These are phyloP conservation scores for Dilophus febrilis DNA, from an alignment of 2,888 invertebrate genomes.

Conservation along the genomic window DNA sequence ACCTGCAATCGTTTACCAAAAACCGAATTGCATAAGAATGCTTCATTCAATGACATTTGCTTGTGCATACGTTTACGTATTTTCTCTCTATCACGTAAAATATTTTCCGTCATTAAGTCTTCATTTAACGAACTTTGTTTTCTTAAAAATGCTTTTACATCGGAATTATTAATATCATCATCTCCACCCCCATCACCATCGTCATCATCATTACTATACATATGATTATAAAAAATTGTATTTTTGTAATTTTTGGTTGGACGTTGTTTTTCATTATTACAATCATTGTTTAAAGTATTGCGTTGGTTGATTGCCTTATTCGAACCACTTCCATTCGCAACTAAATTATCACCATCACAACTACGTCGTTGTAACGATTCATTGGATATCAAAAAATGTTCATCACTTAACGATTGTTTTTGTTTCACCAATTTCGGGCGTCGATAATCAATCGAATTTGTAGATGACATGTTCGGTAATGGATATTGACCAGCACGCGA, in stretches of 20 bases:
- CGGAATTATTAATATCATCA: conserved; percentile 2
- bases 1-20: conserved; percentile 28
- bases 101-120: conserved; percentile 74
- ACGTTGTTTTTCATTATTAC: conserved; percentile 5
- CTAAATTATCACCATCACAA: too few relatives aligned
- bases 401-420: conserved; percentile 68
- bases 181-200: too few relatives aligned
- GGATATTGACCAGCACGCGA: conserved; percentile 25
- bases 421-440: conserved; percentile 66
- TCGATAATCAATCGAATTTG: conserved; percentile 11
- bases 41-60: conserved; percentile 77
- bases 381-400: conserved; percentile 29
- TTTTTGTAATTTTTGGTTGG: too few relatives aligned
- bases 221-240: conserved; percentile 6
- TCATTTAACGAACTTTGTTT: conserved; percentile 78
- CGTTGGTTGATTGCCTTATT: conserved; percentile 12
- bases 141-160: conserved; percentile 26
- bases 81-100: conserved; percentile 64
- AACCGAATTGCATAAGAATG: conserved; percentile 45
- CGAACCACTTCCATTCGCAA: conserved; percentile 8
- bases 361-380: too few relatives aligned
- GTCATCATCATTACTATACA: background rate
- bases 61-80: conserved; percentile 72
- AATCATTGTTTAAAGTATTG: conserved; percentile 3
- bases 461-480: background rate